phyloP scores from a whole-genome alignment of 2,888 invertebrate species.

The Cerastoderma edule region DNA sequence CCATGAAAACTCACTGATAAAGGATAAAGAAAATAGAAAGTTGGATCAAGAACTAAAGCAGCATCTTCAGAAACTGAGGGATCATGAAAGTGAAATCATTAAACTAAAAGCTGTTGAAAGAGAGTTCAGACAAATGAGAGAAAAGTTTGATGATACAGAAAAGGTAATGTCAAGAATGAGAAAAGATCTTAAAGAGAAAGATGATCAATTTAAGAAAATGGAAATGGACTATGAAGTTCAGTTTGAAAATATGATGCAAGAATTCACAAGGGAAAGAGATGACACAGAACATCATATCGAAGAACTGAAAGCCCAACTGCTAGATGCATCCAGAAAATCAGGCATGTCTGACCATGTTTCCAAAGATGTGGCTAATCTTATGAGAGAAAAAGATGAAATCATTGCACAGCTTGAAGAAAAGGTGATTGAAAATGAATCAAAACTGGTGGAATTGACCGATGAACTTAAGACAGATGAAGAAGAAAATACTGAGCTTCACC shows the following conservation, averaged over 20 bases:
- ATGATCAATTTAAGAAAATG: conserved; percentile 68
- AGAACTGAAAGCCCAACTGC: conserved; percentile 90
- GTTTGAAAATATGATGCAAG: conserved; percentile 75
- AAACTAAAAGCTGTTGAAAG: conserved; percentile 78
- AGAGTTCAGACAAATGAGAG: conserved; percentile 76
- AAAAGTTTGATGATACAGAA: conserved; percentile 72
- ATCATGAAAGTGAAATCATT: conserved; percentile 76
- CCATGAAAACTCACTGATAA: conserved; percentile 69
- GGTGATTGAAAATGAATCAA: conserved; percentile 80
- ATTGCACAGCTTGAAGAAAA: conserved; percentile 95
- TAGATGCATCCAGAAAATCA: conserved; percentile 90
- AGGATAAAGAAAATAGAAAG: conserved; percentile 75
- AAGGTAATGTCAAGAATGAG: conserved; percentile 61
- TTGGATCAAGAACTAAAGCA: conserved; percentile 73
- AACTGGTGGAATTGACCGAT: conserved; percentile 76
- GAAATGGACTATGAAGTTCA: conserved; percentile 74
- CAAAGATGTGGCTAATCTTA: conserved; percentile 84
- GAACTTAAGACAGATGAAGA: conserved; percentile 77
- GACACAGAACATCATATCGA: conserved; percentile 86
- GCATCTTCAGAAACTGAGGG: conserved; percentile 70
- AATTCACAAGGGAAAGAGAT: conserved; percentile 80
- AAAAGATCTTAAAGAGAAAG: conserved; percentile 70
- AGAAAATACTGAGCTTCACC: conserved; percentile 69
- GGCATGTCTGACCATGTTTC: conserved; percentile 77
- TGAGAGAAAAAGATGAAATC: conserved; percentile 95